These are phyloP conservation scores for Gastrophysa polygoni DNA, from an alignment of 2,888 invertebrate genomes.

Conservation along the genomic window DNA sequence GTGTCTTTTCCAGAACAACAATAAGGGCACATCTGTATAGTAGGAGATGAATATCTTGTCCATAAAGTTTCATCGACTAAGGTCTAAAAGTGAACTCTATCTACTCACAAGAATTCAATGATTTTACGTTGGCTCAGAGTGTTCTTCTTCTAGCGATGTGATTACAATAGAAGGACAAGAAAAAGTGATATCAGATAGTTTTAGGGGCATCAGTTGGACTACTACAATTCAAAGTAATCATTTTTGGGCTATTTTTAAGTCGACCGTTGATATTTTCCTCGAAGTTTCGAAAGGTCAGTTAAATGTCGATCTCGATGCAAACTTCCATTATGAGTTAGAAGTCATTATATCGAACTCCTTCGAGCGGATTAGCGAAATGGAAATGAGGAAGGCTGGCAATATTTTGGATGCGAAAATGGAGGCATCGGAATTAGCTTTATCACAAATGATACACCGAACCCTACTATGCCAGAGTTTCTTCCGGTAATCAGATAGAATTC, in stretches of 20 bases:
- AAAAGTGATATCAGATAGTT: conserved; percentile 26
- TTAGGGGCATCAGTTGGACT: not conserved
- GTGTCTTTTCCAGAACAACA: not conserved
- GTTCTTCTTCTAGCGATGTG: conserved; percentile 56
- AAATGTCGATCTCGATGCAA: too few relatives aligned
- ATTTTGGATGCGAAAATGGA: too few relatives aligned
- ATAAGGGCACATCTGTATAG: not conserved
- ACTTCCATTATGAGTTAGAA: too few relatives aligned
- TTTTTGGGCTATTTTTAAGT: too few relatives aligned
- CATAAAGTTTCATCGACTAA: conserved; percentile 26
- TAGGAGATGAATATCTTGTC: not conserved
- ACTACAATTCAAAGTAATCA: too few relatives aligned
- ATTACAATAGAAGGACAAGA: conserved; percentile 29
- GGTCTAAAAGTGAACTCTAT: conserved; percentile 35
- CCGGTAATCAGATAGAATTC: too few relatives aligned
- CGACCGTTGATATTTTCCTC: too few relatives aligned
- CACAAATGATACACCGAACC: not conserved
- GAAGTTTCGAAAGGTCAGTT: too few relatives aligned
- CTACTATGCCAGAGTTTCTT: not conserved
- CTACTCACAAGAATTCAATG: conserved; percentile 53
- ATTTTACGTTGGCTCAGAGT: conserved; percentile 56
- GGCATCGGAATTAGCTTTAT: too few relatives aligned
- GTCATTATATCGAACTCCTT: too few relatives aligned
- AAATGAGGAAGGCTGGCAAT: too few relatives aligned
- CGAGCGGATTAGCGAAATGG: too few relatives aligned